Percentiles rank a stretch among this genome's conserved stretches.
Evolutionary conservation across 2,113 vertebrate genomes (phyloP).

Genomic region (Chaetodon auriga): DNA sequence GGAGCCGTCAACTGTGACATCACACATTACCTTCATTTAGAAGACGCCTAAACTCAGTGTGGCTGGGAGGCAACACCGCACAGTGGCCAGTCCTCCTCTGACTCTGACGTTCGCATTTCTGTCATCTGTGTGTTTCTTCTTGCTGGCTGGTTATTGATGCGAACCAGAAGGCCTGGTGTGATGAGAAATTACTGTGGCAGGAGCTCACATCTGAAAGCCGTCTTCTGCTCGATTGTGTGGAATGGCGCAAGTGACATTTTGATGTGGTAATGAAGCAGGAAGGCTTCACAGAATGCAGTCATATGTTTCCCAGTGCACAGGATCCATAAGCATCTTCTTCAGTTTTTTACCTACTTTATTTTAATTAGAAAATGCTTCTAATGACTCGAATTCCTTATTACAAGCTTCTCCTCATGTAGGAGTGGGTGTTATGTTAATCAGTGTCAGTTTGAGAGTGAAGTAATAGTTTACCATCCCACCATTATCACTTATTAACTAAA

Average conservation of each 20-base stretch:
- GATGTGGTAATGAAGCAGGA: background rate
- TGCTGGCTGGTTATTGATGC: constrained; percentile 5
- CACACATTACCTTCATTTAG: constrained; percentile 7
- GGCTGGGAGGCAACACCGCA: background rate
- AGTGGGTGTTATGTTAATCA: background rate
- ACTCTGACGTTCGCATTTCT: background rate
- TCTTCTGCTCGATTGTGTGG: constrained; percentile 12
- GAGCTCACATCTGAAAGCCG: constrained; percentile 24
- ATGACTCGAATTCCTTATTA: background rate
- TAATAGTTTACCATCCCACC: no score
- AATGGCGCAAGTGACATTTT: constrained; percentile 13
- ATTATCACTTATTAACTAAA: no score
- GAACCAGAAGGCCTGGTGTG: constrained; percentile 8
- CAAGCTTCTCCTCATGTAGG: background rate
- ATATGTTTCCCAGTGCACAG: background rate
- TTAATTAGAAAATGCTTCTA: background rate
- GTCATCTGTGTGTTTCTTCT: background rate
- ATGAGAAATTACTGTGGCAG: constrained; percentile 11
- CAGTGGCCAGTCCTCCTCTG: background rate
- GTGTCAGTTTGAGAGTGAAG: background rate
- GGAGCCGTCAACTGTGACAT: background rate
- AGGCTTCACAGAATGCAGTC: background rate
- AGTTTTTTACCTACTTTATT: background rate
- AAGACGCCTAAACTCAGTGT: background rate
- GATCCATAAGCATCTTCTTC: background rate